Evolutionary conservation across 2,888 invertebrate species (phyloP), one percentile per base, ranked within the genome.

Genomic region (Zonitis immaculata): DNA sequence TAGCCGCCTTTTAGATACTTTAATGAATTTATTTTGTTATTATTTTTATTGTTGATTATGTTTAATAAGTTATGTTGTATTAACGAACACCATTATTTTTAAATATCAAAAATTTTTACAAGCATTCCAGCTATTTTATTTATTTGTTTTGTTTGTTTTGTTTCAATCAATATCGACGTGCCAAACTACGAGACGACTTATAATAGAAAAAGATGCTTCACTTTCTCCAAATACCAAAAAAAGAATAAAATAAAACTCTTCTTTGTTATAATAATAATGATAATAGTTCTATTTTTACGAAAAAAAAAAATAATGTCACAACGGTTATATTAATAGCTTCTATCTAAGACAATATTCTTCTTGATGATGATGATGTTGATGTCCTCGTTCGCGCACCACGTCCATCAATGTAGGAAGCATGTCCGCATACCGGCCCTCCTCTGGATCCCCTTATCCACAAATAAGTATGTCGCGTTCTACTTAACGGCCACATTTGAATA

Each of bases 31-130:
- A 71, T 73, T n/a, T n/a, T 75, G 75, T 76, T 75, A 73, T 73
- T 71, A 74, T 70, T 74, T n/a, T 73, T 74, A 72, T 76, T 76
- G 75, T 75, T 76, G 74, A 74, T 74, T 75, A 74, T 74, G 67
- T 72, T 49, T 74, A 68, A 71, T 70, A 73, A 71, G 71, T 67
- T n/a, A 70, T 73, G 69, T 74, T 74, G 73, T 75, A 75, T 71
- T 39, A 67, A 75, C 74, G 74, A 70, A 74, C 71, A 73, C 73
- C 73, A 71, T 65, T 74, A 74, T 73, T 75, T 74, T 74, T 74
- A 74, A 26, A 73, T 71, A 70, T 50, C 64, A 63, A 63, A 63
- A 62, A 47, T 52, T 57, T 58, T 62, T 59, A 43, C 54, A 50
- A 59, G 49, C 42, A 47, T 32, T 57, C 9, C n/a, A 22, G 18